Evolutionary conservation across 2,113 vertebrate species (phyloP).

Genomic region (Ptyas mucosa): DNA sequence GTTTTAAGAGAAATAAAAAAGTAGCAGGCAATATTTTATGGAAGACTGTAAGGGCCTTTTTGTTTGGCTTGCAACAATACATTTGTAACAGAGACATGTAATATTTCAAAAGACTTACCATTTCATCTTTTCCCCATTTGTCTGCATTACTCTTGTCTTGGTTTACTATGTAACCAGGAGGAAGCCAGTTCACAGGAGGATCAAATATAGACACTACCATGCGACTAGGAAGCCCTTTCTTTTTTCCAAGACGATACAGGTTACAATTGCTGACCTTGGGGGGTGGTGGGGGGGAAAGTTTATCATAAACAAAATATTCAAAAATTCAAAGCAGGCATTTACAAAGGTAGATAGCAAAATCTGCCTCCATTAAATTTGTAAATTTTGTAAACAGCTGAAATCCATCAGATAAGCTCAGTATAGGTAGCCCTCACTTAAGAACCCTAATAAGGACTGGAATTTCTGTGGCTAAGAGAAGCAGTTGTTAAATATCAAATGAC

Average conservation of each 20-base stretch:
- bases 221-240: slow-evolving; percentile 95
- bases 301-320: neutral
- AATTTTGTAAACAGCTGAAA: neutral
- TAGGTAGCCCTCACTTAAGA: neutral
- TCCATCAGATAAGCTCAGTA: neutral
- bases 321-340: neutral
- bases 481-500: neutral
- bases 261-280: slow-evolving; percentile 97
- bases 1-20: slow-evolving; percentile 18
- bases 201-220: slow-evolving; percentile 99
- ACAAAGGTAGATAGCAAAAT: neutral
- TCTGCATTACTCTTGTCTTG: slow-evolving; percentile 90
- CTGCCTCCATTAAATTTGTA: neutral
- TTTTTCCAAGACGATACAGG: slow-evolving; percentile 96
- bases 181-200: slow-evolving; percentile 97
- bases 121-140: slow-evolving; percentile 86
- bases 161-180: slow-evolving; percentile 94
- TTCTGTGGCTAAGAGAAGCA: neutral
- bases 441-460: neutral
- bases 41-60: neutral
- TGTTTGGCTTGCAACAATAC: neutral
- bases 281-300: neutral
- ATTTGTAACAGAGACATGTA: neutral
- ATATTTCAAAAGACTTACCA: slow-evolving; percentile 71
- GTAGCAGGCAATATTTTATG: rapidly evolving